Conservation (phyloP, 2,113 vertebrate genomes). For the Myotis brandtii region DNA sequence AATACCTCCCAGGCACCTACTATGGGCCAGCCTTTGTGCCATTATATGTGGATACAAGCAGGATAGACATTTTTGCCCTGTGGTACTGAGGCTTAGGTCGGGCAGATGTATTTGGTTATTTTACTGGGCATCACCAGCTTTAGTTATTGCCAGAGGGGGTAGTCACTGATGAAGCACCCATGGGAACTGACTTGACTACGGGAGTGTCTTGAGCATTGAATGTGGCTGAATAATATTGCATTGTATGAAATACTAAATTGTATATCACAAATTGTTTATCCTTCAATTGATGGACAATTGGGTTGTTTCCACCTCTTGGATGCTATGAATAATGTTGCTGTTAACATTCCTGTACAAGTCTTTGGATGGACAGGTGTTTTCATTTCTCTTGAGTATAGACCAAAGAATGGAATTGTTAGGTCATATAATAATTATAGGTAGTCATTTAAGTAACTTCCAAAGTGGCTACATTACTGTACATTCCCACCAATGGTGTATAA, state of each 20-base stretch:
- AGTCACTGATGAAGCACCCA: background rate
- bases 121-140: background rate
- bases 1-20: background rate
- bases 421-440: background rate
- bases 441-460: background rate
- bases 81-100: background rate
- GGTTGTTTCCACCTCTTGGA: background rate
- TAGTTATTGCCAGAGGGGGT: background rate
- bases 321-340: background rate
- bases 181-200: background rate
- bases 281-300: background rate
- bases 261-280: background rate
- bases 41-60: background rate
- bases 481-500: background rate
- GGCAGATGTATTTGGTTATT: background rate
- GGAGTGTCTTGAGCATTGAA: background rate
- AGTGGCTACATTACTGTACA: background rate
- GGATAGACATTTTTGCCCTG: rapidly evolving
- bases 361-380: background rate
- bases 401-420: background rate
- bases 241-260: background rate
- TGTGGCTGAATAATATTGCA: background rate
- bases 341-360: background rate
- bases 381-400: background rate
- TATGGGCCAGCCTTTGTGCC: background rate